These are phyloP conservation scores for Sebastolobus altivelis DNA, from an alignment of 2,797 vertebrate genomes.

Conservation along the genomic window DNA sequence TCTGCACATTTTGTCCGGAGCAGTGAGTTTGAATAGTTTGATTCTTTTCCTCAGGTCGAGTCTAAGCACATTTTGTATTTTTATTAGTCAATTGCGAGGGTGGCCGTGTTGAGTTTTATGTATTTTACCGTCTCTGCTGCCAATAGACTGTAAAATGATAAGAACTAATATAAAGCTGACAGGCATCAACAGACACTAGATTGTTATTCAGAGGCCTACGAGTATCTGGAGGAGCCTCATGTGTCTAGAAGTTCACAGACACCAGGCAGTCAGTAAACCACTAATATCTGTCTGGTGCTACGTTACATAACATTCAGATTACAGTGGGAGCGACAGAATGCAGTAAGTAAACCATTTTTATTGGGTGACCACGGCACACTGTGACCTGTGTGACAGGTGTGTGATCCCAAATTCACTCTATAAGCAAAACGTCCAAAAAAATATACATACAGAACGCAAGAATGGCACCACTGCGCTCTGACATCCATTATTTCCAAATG, in stretches of 20 bases:
- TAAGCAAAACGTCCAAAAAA: background rate
- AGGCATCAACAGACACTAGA: conserved; percentile 20
- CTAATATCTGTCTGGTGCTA: background rate
- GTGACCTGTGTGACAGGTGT: background rate
- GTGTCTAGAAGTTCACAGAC: background rate
- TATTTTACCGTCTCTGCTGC: conserved; percentile 16
- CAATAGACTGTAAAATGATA: conserved; percentile 26
- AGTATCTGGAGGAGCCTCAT: conserved; percentile 2
- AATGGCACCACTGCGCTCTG: background rate
- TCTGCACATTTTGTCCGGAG: background rate
- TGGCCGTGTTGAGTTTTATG: background rate
- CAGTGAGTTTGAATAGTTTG: background rate
- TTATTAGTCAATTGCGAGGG: background rate
- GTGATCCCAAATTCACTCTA: background rate
- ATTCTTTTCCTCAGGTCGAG: background rate
- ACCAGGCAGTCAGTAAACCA: conserved; percentile 10
- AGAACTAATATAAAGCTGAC: conserved; percentile 39
- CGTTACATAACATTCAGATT: background rate
- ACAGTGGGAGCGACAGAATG: background rate
- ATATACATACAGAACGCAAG: background rate
- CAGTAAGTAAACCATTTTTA: background rate
- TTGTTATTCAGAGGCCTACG: conserved; percentile 14
- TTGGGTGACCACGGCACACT: background rate
- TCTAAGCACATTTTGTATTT: conserved; percentile 19
- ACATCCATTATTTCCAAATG: background rate